phyloP scores from a whole-genome alignment of 2,797 vertebrate genomes.

The Malurus splendens region DNA sequence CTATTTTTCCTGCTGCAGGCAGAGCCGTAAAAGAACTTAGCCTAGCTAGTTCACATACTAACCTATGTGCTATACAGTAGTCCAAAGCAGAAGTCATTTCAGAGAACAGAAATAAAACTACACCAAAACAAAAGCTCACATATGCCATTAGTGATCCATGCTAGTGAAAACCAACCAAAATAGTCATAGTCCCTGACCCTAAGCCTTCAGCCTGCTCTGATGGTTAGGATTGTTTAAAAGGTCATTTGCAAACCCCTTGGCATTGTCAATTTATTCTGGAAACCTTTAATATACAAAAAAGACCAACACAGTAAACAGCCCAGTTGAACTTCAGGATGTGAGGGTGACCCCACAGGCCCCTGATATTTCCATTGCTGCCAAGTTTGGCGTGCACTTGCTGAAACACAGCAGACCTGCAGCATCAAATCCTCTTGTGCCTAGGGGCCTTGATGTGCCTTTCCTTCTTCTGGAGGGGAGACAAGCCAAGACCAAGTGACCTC shows the following conservation, averaged over 20 bases:
- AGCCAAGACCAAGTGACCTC: neutral
- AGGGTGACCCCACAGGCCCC: neutral
- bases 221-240: neutral
- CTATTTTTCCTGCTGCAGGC: neutral
- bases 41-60: neutral
- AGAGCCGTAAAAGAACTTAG: neutral
- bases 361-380: neutral
- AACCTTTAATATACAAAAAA: neutral
- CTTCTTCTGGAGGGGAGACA: neutral
- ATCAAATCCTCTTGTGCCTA: neutral
- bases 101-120: neutral
- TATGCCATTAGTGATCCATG: neutral
- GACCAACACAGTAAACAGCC: neutral
- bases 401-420: neutral
- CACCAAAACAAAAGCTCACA: neutral
- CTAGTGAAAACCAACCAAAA: neutral
- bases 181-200: neutral
- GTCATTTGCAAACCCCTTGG: neutral
- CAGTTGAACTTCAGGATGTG: neutral
- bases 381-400: neutral
- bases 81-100: neutral
- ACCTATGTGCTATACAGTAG: neutral
- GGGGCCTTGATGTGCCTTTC: neutral
- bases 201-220: neutral
- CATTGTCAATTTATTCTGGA: neutral